A percentile compares a stretch with the other conserved stretches of the same genome.
phyloP scores from a whole-genome alignment of 2,888 invertebrate species.

The Drosophila phalerata region DNA sequence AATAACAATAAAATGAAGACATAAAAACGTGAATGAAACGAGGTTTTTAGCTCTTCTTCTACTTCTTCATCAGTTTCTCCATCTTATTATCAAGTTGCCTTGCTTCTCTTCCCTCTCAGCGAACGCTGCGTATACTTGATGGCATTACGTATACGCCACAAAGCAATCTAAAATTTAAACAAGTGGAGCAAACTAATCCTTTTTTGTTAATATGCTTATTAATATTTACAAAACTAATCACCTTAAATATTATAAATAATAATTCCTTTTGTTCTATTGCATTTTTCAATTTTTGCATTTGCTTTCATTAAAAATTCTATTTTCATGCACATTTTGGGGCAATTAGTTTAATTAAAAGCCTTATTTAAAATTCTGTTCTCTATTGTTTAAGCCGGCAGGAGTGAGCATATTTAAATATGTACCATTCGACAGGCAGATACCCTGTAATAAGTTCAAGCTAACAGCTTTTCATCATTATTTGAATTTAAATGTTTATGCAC shows the following conservation, averaged over 20 bases:
- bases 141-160: conserved; percentile 3
- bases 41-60: not conserved
- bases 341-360: conserved; percentile 71
- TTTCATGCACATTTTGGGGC: conserved; percentile 35
- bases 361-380: conserved; percentile 46
- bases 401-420: not conserved
- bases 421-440: not conserved
- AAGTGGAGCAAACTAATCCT: conserved; percentile 1
- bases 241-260: conserved; percentile 12
- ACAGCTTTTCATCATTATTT: no score
- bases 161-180: not conserved
- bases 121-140: conserved; percentile 12
- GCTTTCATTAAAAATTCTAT: conserved; percentile 43
- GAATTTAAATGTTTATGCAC: no score
- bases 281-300: conserved; percentile 14
- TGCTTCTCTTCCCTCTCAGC: not conserved
- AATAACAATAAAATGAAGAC: conserved; percentile 51
- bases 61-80: not conserved
- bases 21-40: conserved; percentile 52
- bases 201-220: not conserved
- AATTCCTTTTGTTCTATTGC: conserved; percentile 20
- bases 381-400: not conserved
- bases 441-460: not conserved
- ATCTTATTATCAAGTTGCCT: not conserved
- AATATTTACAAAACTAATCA: conserved; percentile 9